These are phyloP conservation scores for Tor tambroides DNA, from an alignment of 2,113 vertebrate genomes.

Conservation along the genomic window DNA sequence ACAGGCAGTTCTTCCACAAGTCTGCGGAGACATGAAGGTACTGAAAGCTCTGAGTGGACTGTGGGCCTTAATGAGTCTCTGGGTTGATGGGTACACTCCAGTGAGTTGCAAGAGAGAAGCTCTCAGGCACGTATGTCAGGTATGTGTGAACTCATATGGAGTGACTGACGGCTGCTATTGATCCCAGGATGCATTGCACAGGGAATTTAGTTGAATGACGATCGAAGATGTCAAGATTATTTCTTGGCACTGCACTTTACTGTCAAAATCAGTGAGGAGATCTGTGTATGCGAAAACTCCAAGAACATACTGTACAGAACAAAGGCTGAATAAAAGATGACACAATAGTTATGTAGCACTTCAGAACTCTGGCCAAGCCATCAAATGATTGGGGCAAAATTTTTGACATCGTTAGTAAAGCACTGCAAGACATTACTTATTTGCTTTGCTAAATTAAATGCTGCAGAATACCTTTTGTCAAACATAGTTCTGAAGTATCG, in stretches of 20 bases:
- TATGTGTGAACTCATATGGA: constrained; percentile 10
- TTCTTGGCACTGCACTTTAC: constrained; percentile 17
- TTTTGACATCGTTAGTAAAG: no score
- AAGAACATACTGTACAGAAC: neutral
- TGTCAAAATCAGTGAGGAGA: constrained; percentile 19
- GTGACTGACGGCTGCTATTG: neutral
- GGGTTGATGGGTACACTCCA: constrained; percentile 13
- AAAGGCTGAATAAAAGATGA: constrained; percentile 3
- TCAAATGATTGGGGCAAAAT: no score
- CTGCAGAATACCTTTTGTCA: no score
- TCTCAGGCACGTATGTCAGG: constrained; percentile 4
- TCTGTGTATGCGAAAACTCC: neutral
- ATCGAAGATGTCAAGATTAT: constrained; percentile 18
- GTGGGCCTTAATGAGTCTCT: constrained; percentile 14
- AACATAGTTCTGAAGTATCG: no score
- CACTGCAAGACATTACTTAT: no score
- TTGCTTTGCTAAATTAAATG: no score
- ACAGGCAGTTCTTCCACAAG: constrained; percentile 10
- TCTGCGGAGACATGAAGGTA: neutral
- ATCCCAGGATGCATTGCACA: constrained; percentile 6
- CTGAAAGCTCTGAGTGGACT: constrained; percentile 29
- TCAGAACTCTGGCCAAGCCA: neutral
- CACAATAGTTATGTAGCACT: neutral
- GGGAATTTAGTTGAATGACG: constrained; percentile 18
- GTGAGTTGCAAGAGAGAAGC: neutral